phyloP scores from a whole-genome alignment of 2,113 vertebrate species.

The Haliaeetus leucogaster region DNA sequence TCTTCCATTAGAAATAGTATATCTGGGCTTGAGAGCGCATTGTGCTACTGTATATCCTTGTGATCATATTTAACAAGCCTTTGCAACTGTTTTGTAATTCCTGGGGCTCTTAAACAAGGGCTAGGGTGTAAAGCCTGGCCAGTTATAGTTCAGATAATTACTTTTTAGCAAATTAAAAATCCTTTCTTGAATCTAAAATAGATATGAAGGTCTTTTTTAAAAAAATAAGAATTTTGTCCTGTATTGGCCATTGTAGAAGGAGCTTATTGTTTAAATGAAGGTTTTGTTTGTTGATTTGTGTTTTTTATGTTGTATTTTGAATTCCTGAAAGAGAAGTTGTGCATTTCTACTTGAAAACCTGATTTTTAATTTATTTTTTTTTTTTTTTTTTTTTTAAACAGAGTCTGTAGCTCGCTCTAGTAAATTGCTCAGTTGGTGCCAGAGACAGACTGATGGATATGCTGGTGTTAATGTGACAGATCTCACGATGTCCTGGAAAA shows the following conservation, averaged over 20 bases:
- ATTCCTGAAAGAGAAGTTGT: neutral
- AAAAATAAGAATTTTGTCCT: neutral
- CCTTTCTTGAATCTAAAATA: neutral
- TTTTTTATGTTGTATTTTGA: neutral
- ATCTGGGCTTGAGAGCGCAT: neutral
- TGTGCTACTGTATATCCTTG: neutral
- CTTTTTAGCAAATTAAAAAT: neutral
- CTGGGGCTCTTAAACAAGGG: neutral
- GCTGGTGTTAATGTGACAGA: slow-evolving; percentile 88
- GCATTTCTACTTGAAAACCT: neutral
- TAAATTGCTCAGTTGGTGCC: slow-evolving; percentile 96
- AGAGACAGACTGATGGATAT: slow-evolving; percentile 95
- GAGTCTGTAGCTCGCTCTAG: slow-evolving; percentile 94
- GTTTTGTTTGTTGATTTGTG: neutral
- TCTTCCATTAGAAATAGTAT: neutral
- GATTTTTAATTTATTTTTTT: neutral
- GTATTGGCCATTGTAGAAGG: neutral
- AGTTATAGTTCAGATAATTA: neutral
- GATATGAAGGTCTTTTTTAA: neutral
- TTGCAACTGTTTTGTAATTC: neutral
- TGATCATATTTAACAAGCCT: neutral
- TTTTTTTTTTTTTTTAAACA: slow-evolving; percentile 10
- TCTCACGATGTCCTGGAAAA: slow-evolving; percentile 97
- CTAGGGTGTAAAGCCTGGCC: neutral
- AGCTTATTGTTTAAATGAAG: neutral